Evolutionary conservation across 2,113 vertebrate species (phyloP).

Genomic region (Malaclemys terrapin): DNA sequence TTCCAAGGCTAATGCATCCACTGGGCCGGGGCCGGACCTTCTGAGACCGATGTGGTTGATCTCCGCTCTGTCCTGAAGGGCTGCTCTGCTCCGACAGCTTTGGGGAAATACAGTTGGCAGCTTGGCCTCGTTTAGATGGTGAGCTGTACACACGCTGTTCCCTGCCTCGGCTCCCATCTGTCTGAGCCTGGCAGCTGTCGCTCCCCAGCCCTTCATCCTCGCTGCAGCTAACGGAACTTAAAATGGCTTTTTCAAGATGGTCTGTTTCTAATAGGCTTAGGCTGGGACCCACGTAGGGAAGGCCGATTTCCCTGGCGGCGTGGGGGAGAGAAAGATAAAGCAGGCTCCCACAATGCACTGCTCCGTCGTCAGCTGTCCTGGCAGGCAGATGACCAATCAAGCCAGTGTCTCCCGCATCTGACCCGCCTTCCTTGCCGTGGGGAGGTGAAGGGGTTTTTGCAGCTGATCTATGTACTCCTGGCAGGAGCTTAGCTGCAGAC

Average conservation of each 20-base stretch:
- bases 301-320: neutral
- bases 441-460: neutral
- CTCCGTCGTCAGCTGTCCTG: neutral
- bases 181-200: too few species aligned
- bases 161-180: too few species aligned
- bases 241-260: neutral
- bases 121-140: too few species aligned
- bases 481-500: too few species aligned
- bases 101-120: too few species aligned
- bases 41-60: too few species aligned
- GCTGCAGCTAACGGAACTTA: neutral
- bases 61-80: too few species aligned
- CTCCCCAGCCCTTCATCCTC: neutral
- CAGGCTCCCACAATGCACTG: neutral
- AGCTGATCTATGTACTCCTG: neutral
- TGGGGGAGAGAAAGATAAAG: neutral
- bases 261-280: neutral
- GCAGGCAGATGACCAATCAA: neutral
- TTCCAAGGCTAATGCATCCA: neutral
- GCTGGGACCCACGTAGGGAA: neutral
- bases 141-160: neutral
- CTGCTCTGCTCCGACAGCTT: too few species aligned
- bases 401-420: neutral
- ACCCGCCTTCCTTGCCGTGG: neutral
- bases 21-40: neutral